Evolutionary conservation across 1,140 invertebrate species (phyloP).

Genomic region (Lycorma delicatula): DNA sequence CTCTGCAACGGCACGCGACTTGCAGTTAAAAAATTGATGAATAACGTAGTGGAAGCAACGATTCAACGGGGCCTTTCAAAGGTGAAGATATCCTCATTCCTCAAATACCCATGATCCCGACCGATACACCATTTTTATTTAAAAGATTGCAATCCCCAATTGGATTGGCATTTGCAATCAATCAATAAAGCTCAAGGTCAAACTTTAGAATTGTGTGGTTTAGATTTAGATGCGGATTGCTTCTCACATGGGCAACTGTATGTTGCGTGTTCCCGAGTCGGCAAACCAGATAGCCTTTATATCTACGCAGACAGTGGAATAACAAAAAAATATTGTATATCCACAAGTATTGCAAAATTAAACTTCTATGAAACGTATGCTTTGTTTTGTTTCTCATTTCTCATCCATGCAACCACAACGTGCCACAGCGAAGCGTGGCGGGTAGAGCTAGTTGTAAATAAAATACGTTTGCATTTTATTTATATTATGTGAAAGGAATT

Average conservation of each 20-base stretch:
- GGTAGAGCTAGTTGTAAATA: too few species aligned
- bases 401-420: too few species aligned
- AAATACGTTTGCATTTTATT: too few species aligned
- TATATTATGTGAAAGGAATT: too few species aligned
- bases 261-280: conserved; percentile 31
- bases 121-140: conserved; percentile 18
- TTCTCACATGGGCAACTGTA: conserved; percentile 37
- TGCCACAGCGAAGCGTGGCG: too few species aligned
- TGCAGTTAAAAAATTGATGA: conserved; percentile 34
- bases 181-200: conserved; percentile 38
- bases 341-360: too few species aligned
- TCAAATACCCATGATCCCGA: conserved; percentile 19
- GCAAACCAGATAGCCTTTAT: conserved; percentile 5
- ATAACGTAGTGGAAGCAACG: conserved; percentile 29
- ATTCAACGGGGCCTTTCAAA: conserved; percentile 10
- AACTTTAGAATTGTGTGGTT: conserved; percentile 22
- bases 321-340: too few species aligned
- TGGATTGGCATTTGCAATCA: conserved; percentile 39
- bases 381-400: too few species aligned
- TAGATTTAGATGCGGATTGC: conserved; percentile 25
- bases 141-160: conserved; percentile 33
- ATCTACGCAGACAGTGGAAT: conserved; percentile 11
- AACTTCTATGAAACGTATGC: too few species aligned
- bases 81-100: conserved; percentile 20
- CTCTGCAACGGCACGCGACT: conserved; percentile 41